Evolutionary conservation across 2,888 invertebrate species (phyloP), one percentile per base, ranked within the genome.

Genomic region (Eumacrocentrus americanus): DNA sequence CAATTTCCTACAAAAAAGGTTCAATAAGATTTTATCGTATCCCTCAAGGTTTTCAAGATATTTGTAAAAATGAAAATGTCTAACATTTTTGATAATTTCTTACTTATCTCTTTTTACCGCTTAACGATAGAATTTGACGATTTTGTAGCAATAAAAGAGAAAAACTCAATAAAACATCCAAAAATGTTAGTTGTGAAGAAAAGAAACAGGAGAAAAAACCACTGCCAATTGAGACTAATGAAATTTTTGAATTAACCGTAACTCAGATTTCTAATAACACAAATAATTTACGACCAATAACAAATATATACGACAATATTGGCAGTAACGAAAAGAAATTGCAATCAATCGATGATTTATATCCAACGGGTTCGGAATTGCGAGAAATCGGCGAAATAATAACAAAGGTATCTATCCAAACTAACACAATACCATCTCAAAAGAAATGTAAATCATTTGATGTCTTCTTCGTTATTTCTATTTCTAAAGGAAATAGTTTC

Each of bases 361-460:
- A 78, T 68, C 70, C 75, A 7, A 2, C 37, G 11, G 71, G 74
- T 0, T 77, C 83, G 0, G 91, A 91, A 65, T 87, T 86, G 82
- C 84, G 83, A 68, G 87, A 88, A 65, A 82, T 90, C 56, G 89
- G 87, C 0, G 88, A 90, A 50, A 73, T 86, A 3, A 83, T 92
- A 65, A 85, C 87, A 65, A 87, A 84, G 77, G 88, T 89, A 73
- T 44, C 34, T 47, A 50, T 29, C 9, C 23, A 11, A 47, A 25
- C 9, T 35, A 23, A 40, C 35, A 29, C 6, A 42, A 29, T 22
- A 20, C 12, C 18, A 51, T 42, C 4, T 18, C 3, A 38, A 16
- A 34, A 25, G 22, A 14, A 61, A 46, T 53, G 25, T 54, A 9
- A 22, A 11, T 18, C 34, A 37, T n/a, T 29, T 54, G 4, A 38